Evolutionary conservation across 1,140 invertebrate species (phyloP), one percentile per base, ranked within the genome.

Genomic region (Plectrocnemia conspersa): DNA sequence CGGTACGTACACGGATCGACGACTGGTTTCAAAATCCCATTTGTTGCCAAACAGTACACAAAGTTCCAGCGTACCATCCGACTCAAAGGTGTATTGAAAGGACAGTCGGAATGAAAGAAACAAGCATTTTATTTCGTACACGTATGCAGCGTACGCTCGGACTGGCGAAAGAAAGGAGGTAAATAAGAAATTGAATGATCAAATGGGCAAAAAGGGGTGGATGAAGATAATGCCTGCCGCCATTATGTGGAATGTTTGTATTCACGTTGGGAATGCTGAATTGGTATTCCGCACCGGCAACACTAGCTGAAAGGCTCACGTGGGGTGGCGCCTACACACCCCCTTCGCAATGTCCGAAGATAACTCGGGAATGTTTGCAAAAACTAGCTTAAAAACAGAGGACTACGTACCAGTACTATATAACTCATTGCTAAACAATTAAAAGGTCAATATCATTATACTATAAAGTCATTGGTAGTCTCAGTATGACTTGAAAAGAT

Each of bases 111-210:
- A 38, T 50, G 38, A 50, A 50, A 48, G 50, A 60, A 60, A 53
- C 54, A 49, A 53, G 58, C 33, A 60, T 60, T 60, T 60, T 60
- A 60, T 60, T 60, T 60, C 40, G 54, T 56, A 48, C 58, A 60
- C 58, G 58, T 60, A 60, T 60, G 54, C 24, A 21, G 35, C 9
- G 38, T 13, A 23, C 16, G 16, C 2, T 40, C 19, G 16, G 18
- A 29, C 23, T 32, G 19, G 24, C 33, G 35, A 48, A 53, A 46
- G 48, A 36, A 52, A 25, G 35, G 23, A 33, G 44, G 58, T 56
- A 56, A 60, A 53, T 56, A 56, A 59, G 56, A 52, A 54, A 59
- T 54, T 54, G 56, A 59, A 56, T 60, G 58, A 60, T 60, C 54
- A 55, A 52, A 59, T 45, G 53, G 53, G 35, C 19, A 56, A 55